Evolutionary conservation across 2,797 vertebrate genomes (phyloP), one percentile per base, ranked within the genome.

Genomic region (Chiloscyllium punctatum): DNA sequence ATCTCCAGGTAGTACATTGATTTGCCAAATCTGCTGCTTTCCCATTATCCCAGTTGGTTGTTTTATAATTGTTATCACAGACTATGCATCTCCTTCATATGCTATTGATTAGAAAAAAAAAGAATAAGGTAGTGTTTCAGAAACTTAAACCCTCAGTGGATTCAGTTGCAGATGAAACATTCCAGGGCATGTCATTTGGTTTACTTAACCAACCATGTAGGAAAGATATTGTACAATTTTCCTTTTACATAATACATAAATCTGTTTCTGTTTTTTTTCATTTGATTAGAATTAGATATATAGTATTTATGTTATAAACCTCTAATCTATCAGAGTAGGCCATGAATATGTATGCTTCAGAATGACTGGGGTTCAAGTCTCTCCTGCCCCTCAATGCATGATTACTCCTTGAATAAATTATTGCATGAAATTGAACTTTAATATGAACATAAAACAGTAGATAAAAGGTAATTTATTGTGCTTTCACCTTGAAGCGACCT

Each of bases 221-320:
- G 51, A 95, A 95, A 95, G 69, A 95, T 95, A 95, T 95, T 77
- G 94, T 77, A n/a, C 94, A 95, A 95, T 95, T 74, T 77, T 95
- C 71, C 71, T 57, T 6, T 72, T 95, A 95, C 71, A 77, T 72
- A 53, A 53, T 94, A 94, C 68, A 94, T 94, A 94, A n/a, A 74
- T 72, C 94, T 77, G 53, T 95, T 95, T 48, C 94, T 77, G 94
- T 74, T 94, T 94, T 94, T 48, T 42, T 51, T 72, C 94, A 51
- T 74, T 77, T 94, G 94, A 95, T 95, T 95, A 95, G 51, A 95
- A 95, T 95, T 95, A 95, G 71, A 77, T 48, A 95, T 51, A 72
- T 77, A 21, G 94, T 42, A 72, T 95, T 95, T 53, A 51, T 94
- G 48, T 74, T 95, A 74, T 37, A 48, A 71, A n/a, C 27, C 68